Conservation (phyloP, 2,888 invertebrate genomes). For the Cataglyphis albicans region DNA sequence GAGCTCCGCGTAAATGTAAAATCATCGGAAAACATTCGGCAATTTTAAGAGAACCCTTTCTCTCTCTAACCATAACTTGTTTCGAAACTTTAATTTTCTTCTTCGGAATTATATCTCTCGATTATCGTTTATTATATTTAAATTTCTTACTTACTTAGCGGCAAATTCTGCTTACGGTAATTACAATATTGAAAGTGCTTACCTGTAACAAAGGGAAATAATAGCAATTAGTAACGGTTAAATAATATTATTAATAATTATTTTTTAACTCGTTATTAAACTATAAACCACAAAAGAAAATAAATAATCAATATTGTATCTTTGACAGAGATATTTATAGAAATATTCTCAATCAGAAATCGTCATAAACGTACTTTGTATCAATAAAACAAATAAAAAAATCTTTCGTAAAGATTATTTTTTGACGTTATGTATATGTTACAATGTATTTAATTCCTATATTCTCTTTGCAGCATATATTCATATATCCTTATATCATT, state of each 20-base stretch:
- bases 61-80: constrained; percentile 10
- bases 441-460: neutral
- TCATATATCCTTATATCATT: neutral
- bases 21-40: constrained; percentile 13
- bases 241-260: neutral
- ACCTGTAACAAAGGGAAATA: constrained; percentile 51
- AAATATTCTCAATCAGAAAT: neutral
- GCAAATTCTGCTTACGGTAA: neutral
- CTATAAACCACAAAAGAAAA: neutral
- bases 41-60: constrained; percentile 26
- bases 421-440: neutral
- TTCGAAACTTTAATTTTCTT: constrained; percentile 43
- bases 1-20: constrained; percentile 34
- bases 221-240: neutral
- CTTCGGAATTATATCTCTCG: constrained; percentile 28
- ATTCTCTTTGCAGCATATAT: neutral
- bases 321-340: neutral
- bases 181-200: neutral
- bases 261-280: constrained; percentile 9
- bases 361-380: neutral
- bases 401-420: neutral
- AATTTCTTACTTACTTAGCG: constrained; percentile 28
- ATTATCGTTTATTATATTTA: constrained; percentile 10
- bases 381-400: neutral
- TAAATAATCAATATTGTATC: neutral